Evolutionary conservation across 37 sponge, comb jelly and placozoan genomes (phyloP), one percentile per base, ranked within the genome.

Genomic region (Aphrocallistes beatrix): DNA sequence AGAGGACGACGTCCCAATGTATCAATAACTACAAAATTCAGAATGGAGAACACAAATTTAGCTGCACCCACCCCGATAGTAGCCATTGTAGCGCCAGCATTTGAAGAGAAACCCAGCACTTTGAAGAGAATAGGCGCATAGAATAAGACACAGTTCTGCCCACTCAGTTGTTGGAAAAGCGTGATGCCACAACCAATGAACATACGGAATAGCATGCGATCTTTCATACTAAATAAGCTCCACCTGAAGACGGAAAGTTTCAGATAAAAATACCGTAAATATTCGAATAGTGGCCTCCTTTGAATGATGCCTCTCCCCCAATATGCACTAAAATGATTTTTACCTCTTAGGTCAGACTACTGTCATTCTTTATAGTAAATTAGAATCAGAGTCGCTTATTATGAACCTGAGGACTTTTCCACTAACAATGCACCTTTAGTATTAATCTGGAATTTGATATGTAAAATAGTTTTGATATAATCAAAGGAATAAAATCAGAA

Each of bases 11-110:
- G 69, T 36, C 90, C 88, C 38, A 85, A 38, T 37, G 47, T 81
- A 83, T 92, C 92, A 13, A 92, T 85, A 13, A 86, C 25, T 23
- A 36, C 51, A 38, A 89, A 1, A 34, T 86, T 87, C 34, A 92
- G 45, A 0, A 85, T 1, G 17, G 92, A 87, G 85, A 92, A 92
- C 3, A 90, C 50, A 37, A 90, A 82, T 42, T 92, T 92, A 39
- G 85, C 45, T 34, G 84, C 86, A n/a, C 87, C 75, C 36, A 87
- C 25, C 82, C 92, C 88, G 37, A 92, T 89, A 51, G 50, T 30
- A 51, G 85, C 39, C 23, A 84, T 39, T 48, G 49, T 45, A 30
- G 86, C 86, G 10, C 1, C 47, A 8, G 50, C 50, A 38, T 86
- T 89, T 37, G 87, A 39, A 9, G 37, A 21, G 1, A 51, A 37